Evolutionary conservation across 2,888 invertebrate genomes (phyloP).

Genomic region (Clivina fossor): DNA sequence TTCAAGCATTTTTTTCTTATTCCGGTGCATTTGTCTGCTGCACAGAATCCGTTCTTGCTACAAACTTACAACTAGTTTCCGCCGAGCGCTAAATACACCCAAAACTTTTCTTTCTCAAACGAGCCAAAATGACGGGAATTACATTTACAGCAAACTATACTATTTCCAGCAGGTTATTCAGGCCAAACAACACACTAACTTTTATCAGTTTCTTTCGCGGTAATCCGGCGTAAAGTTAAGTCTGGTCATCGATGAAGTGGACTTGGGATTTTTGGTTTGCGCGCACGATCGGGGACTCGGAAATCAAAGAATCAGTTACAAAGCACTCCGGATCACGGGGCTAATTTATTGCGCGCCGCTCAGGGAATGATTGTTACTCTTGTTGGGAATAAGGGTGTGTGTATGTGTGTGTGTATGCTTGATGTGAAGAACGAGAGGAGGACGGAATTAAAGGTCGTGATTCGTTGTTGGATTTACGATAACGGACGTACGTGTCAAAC

Average conservation of each 20-base stretch:
- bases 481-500: constrained; percentile 18
- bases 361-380: constrained; percentile 27
- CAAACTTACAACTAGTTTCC: too few species aligned
- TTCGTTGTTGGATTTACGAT: constrained; percentile 18
- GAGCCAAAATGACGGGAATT: constrained; percentile 26
- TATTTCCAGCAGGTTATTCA: too few species aligned
- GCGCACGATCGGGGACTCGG: too few species aligned
- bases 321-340: constrained; percentile 31
- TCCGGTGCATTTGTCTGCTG: constrained; percentile 15
- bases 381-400: too few species aligned
- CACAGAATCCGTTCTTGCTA: too few species aligned
- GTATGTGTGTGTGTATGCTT: too few species aligned
- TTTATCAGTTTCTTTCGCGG: constrained; percentile 33
- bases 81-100: constrained; percentile 31
- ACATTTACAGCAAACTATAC: constrained; percentile 16
- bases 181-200: constrained; percentile 9
- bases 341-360: constrained; percentile 33
- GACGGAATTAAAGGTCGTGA: not conserved
- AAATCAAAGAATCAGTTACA: constrained; percentile 33
- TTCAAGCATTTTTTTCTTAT: constrained; percentile 8
- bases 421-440: constrained; percentile 13
- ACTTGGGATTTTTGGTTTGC: too few species aligned
- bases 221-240: constrained; percentile 33
- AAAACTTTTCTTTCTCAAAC: constrained; percentile 22
- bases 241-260: too few species aligned